phyloP scores from a whole-genome alignment of 2,888 invertebrate species.

The Agrotis puta region DNA sequence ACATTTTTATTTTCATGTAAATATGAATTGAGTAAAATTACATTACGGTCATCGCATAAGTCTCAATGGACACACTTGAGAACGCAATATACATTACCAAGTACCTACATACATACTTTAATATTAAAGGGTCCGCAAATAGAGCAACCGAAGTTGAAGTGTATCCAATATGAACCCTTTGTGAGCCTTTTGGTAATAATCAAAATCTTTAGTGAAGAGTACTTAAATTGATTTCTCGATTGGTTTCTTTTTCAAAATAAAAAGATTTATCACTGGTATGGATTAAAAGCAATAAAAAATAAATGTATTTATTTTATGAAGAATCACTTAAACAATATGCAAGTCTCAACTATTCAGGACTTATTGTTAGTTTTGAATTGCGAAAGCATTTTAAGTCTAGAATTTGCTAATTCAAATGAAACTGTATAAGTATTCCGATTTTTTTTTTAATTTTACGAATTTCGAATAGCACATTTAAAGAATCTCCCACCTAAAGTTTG shows the following conservation, averaged over 20 bases:
- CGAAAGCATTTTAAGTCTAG: too few species aligned
- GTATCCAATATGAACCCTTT: slow-evolving; percentile 33
- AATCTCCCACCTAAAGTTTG: background rate
- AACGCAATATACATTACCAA: slow-evolving; percentile 45
- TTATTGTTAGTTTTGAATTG: too few species aligned
- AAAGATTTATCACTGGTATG: background rate
- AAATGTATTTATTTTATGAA: background rate
- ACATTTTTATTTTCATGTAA: background rate
- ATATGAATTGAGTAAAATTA: background rate
- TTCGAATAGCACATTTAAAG: background rate
- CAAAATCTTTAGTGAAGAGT: slow-evolving; percentile 16
- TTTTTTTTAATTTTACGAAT: background rate
- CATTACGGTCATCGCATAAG: background rate
- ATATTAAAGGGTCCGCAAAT: slow-evolving; percentile 28
- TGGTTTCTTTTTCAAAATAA: background rate
- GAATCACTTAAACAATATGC: background rate
- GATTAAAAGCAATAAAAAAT: background rate
- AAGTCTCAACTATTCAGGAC: background rate
- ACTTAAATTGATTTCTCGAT: background rate
- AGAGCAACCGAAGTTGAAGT: slow-evolving; percentile 40
- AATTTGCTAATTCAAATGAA: too few species aligned
- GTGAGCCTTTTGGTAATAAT: slow-evolving; percentile 28
- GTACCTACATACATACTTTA: slow-evolving; percentile 26
- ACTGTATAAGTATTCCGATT: too few species aligned
- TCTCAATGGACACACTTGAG: slow-evolving; percentile 41